phyloP scores from a whole-genome alignment of 1,140 invertebrate species.

The Ganaspis sp. region DNA sequence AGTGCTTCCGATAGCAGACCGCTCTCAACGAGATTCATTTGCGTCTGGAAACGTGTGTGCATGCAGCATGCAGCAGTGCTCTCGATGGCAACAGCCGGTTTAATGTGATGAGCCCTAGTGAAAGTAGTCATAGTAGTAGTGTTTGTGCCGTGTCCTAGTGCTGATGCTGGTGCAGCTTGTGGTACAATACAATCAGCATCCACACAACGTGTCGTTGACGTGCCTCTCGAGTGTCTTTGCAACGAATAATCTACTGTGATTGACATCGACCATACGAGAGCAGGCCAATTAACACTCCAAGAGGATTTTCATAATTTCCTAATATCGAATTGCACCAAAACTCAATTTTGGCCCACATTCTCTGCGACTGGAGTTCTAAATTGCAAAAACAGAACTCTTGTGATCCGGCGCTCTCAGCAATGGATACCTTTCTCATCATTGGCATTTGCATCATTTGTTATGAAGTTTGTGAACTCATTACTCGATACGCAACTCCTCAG shows the following conservation, averaged over 20 bases:
- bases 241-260: background rate
- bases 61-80: background rate
- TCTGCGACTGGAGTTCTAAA: background rate
- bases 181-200: background rate
- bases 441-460: slow-evolving; percentile 78
- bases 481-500: slow-evolving; percentile 65
- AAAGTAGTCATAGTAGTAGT: background rate
- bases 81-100: background rate
- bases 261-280: background rate
- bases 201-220: background rate
- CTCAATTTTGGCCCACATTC: background rate
- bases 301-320: background rate
- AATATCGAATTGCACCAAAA: background rate
- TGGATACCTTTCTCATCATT: slow-evolving; percentile 78
- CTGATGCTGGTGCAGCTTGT: background rate
- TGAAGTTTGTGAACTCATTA: slow-evolving; percentile 76
- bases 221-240: background rate
- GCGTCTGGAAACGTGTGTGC: background rate
- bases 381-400: background rate
- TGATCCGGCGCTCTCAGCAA: slow-evolving; percentile 47
- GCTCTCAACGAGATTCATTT: background rate
- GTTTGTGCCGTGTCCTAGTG: background rate
- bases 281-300: background rate
- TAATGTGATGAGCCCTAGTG: background rate
- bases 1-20: background rate